These are phyloP conservation scores for Acinonyx jubatus DNA, from an alignment of 2,113 vertebrate genomes.

Conservation along the genomic window DNA sequence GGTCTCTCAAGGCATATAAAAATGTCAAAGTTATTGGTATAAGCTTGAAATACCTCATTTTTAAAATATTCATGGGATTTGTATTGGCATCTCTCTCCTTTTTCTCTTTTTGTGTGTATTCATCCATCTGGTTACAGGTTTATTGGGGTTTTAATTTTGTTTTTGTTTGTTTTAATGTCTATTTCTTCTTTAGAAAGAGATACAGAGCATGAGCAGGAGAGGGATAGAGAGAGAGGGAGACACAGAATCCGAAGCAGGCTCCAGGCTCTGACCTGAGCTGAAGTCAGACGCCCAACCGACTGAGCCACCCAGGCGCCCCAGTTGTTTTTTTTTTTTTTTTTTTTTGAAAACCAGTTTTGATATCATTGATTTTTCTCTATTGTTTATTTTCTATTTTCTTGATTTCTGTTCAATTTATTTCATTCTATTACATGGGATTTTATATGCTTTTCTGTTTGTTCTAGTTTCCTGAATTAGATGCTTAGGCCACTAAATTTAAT, in stretches of 20 bases:
- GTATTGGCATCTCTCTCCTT: not conserved
- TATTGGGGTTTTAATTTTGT: not conserved
- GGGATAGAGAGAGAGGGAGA: too few relatives aligned
- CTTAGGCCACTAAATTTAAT: not conserved
- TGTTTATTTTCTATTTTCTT: not conserved
- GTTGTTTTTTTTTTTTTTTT: not conserved
- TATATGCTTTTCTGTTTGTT: not conserved
- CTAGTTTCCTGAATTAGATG: not conserved
- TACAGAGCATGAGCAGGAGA: too few relatives aligned
- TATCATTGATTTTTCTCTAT: not conserved
- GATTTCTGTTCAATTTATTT: not conserved
- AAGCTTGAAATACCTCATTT: not conserved
- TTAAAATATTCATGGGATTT: not conserved
- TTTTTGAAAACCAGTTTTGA: not conserved
- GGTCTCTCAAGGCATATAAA: not conserved
- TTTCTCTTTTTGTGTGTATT: not conserved
- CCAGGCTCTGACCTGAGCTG: too few relatives aligned
- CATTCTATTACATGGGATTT: not conserved
- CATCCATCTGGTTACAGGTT: not conserved
- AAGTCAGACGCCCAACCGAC: too few relatives aligned
- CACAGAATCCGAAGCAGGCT: too few relatives aligned
- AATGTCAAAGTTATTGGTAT: not conserved
- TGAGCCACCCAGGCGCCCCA: too few relatives aligned
- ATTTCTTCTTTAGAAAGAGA: too few relatives aligned
- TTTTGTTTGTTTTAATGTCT: too few relatives aligned